Conservation (phyloP, 1,140 invertebrate genomes). For the Atta colombica region DNA sequence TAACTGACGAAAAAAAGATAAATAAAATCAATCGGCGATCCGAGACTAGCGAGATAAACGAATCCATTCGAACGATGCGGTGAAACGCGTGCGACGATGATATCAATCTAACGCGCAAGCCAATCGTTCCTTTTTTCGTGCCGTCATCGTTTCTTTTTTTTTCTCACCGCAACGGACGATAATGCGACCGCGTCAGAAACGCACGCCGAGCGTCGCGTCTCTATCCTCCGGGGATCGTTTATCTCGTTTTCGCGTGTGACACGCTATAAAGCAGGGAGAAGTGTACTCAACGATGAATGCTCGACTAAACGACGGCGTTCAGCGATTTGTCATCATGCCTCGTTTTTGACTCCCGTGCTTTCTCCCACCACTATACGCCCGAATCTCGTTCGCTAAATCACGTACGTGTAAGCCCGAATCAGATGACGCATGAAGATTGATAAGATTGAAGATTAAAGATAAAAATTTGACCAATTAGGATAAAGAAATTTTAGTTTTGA, state of each 20-base stretch:
- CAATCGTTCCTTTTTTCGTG: neutral
- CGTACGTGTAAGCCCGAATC: neutral
- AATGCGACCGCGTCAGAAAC: constrained; percentile 23
- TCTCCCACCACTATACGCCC: neutral
- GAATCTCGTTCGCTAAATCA: constrained; percentile 28
- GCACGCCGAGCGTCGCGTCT: neutral
- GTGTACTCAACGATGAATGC: constrained; percentile 40
- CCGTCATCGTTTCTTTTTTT: neutral
- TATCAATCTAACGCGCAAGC: constrained; percentile 29
- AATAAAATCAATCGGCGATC: constrained; percentile 39
- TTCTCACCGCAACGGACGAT: constrained; percentile 17
- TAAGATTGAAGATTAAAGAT: too few relatives aligned
- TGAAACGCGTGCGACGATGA: neutral
- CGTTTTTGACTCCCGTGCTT: constrained; percentile 5
- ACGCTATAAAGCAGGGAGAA: constrained; percentile 35
- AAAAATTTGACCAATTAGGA: too few relatives aligned
- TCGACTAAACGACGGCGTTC: constrained; percentile 45
- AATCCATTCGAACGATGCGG: neutral
- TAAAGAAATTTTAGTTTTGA: too few relatives aligned
- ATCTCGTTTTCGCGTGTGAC: constrained; percentile 47
- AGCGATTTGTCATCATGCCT: constrained; percentile 36
- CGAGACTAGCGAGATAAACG: constrained; percentile 11
- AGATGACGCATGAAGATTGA: too few relatives aligned
- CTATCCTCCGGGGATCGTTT: neutral
- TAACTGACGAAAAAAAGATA: constrained; percentile 30